A percentile compares a stretch with the other conserved stretches of the same genome.
Evolutionary conservation across 2,113 vertebrate genomes (phyloP).

Genomic region (Paralichthys olivaceus): DNA sequence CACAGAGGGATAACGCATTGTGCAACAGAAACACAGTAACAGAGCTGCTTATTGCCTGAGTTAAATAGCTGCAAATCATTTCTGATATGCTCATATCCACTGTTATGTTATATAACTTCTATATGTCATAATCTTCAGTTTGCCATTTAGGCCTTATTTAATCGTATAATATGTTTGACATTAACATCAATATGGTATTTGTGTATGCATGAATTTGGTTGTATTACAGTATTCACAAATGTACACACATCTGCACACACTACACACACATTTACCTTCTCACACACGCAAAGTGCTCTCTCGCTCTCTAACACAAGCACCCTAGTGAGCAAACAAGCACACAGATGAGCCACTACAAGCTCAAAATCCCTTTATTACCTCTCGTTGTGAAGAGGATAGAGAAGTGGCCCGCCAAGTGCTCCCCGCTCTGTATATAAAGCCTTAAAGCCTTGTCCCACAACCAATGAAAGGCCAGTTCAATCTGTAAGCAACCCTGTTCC

Average conservation of each 20-base stretch:
- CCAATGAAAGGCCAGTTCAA: conserved; percentile 81
- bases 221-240: conserved; percentile 13
- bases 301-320: conserved; percentile 23
- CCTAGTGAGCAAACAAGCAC: conserved; percentile 64
- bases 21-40: conserved; percentile 23
- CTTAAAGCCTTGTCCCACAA: conserved; percentile 82
- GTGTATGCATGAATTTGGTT: background rate
- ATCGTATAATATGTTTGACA: background rate
- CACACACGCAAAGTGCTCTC: conserved; percentile 34
- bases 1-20: conserved; percentile 29
- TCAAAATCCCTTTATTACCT: conserved; percentile 82
- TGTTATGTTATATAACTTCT: background rate
- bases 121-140: background rate
- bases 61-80: conserved; percentile 33
- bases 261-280: conserved; percentile 34
- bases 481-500: conserved; percentile 88
- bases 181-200: background rate
- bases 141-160: background rate
- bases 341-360: conserved; percentile 75
- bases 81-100: conserved; percentile 8
- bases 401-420: conserved; percentile 75
- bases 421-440: conserved; percentile 79
- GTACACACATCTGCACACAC: conserved; percentile 26
- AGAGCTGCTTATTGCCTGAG: conserved; percentile 28
- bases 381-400: conserved; percentile 69